Base-by-base conservation (phyloP, 2,113 vertebrate species). In the Pygoscelis adeliae region DNA sequence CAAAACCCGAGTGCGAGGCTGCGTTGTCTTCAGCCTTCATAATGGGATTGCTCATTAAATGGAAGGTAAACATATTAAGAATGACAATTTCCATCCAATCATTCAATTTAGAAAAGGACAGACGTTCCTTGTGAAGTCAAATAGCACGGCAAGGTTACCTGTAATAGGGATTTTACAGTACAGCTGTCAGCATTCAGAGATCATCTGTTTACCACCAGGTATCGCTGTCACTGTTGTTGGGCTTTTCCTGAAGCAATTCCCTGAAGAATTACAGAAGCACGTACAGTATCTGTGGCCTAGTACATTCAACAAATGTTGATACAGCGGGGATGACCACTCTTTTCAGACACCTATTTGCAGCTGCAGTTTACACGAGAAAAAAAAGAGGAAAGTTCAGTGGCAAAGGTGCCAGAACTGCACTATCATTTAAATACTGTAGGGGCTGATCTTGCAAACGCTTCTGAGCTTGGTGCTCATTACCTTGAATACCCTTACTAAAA, bases 31-130 rank as follows among this genome's bases (percentile, higher is more conserved):
- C 84, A 83, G 70, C 42, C 38, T 92, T 70, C 89, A 66, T 80
- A 87, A 91, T 53, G 79, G 74, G 11, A 72, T 69, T 93, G 47
- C 71, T 95, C 85, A 97, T 88, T 85, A 93, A 96, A 88, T 25
- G 79, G 38, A 73, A 97, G 49, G 83, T 77, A 96, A 97, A 89
- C 38, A 85, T 44, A 93, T 91, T 89, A 97, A 93, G 73, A 95
- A 50, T 55, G 62, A 81, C 63, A 89, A 90, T 94, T 97, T 89
- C 47, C 49, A 92, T 76, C 58, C 65, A 90, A 44, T 86, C 36
- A 74, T 76, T 92, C 67, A 65, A 67, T 82, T 96, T 93, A 96
- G 69, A 58, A 93, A 46, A 73, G 82, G 83, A 65, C 34, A 96
- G 50, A 66, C 2, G 1, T 44, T 90, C 67, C 86, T 69, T 53